phyloP scores from a whole-genome alignment of 2,113 vertebrate genomes.

The Clarias magur region DNA sequence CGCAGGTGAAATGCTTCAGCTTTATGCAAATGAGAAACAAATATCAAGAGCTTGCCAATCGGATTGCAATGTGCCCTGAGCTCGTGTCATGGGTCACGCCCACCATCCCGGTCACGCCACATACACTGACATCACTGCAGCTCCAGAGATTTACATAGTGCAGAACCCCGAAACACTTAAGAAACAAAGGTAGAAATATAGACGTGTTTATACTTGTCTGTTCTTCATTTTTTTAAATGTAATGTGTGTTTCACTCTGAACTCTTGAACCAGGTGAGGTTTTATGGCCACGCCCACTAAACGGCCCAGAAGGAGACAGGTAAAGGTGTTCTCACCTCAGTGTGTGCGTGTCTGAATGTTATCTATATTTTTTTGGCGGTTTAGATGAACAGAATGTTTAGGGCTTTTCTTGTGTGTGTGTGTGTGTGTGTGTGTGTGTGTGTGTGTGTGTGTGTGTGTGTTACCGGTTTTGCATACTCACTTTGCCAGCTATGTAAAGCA shows the following conservation, averaged over 20 bases:
- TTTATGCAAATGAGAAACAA: slow-evolving; percentile 12
- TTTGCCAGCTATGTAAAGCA: slow-evolving; percentile 85
- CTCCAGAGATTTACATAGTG: too few relatives aligned
- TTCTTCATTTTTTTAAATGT: neutral
- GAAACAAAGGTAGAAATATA: neutral
- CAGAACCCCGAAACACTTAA: neutral
- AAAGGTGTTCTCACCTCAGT: neutral
- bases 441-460: neutral
- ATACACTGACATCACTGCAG: too few relatives aligned
- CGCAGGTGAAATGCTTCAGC: neutral
- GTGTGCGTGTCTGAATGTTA: neutral
- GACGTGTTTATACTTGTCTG: neutral
- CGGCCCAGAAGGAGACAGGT: neutral
- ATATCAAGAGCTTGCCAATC: neutral
- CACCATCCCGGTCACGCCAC: neutral
- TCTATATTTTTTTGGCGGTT: neutral
- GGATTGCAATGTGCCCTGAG: too few relatives aligned
- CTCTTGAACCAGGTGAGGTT: neutral
- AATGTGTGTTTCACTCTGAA: neutral
- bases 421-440: neutral
- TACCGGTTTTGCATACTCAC: slow-evolving; percentile 58
- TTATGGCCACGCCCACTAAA: neutral
- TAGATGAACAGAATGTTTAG: neutral
- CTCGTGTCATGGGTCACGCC: neutral
- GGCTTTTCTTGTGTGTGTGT: neutral